Evolutionary conservation across 2,113 vertebrate genomes (phyloP), one percentile per base, ranked within the genome.

Genomic region (Leptosomus discolor): DNA sequence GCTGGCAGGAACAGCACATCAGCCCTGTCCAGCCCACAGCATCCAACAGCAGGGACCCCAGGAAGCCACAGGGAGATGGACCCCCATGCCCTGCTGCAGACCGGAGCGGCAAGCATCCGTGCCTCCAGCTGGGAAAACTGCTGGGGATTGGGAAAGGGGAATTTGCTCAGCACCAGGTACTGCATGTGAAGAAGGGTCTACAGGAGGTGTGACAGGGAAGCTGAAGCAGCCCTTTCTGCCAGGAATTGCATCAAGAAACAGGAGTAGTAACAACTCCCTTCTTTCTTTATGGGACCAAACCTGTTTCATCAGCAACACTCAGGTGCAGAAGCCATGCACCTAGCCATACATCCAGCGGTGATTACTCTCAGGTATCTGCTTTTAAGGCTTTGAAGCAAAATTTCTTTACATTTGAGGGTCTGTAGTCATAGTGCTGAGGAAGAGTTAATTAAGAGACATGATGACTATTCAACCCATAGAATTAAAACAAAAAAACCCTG

Each of bases 81-180:
- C 9, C 18, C 43, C 29, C 64, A 12, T 0, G 2, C 7, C 34
- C n/a, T 18, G 20, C 13, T 1, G 0, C 45, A 37, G 46, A 41
- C 0, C 0, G 0, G 39, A 69, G 71, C 2, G 0, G 34, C 24
- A 15, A 30, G 46, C 22, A 32, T 3, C 37, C 2, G 0, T 0
- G 2, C 27, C 81, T 50, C 4, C 0, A 0, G 12, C 5, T 27
- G n/a, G 22, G 30, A 67, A 57, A 80, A 20, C 53, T 26, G 8
- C 5, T 0, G 0, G 48, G n/a, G 13, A 34, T 0, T 5, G 11
- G 69, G 45, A 79, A 54, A 45, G n/a, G 4, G 69, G 74, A 89
- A 94, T 58, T 23, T 2, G 39, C 91, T 88, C 71, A 71, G 78
- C 67, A 56, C 26, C 0, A 0, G 48, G 41, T 39, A 70, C 43